Percentiles rank a stretch among this genome's conserved stretches.
phyloP scores from a whole-genome alignment of 2,797 vertebrate species.

The Clarias laeviceps region DNA sequence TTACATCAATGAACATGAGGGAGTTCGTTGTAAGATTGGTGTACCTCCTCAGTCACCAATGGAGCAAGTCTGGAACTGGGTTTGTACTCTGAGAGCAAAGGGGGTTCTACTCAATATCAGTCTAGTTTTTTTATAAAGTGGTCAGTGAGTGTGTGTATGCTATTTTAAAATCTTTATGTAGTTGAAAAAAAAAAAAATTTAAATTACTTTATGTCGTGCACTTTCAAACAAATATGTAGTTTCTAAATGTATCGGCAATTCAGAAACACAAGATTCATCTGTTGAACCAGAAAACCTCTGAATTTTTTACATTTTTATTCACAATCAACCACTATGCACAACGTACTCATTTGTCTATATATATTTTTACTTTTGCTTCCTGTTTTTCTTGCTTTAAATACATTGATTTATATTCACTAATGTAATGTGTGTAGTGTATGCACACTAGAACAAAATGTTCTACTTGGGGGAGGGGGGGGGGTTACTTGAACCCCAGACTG shows the following conservation, averaged over 20 bases:
- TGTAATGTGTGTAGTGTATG: background rate
- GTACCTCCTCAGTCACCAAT: background rate
- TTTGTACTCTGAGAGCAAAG: background rate
- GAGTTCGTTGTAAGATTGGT: background rate
- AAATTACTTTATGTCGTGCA: background rate
- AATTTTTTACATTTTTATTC: background rate
- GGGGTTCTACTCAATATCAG: background rate
- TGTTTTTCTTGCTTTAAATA: no score
- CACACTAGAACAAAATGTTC: constrained; percentile 37
- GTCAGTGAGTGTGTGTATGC: background rate
- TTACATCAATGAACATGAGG: background rate
- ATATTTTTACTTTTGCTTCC: no score
- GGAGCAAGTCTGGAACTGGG: background rate
- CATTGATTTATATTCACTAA: background rate
- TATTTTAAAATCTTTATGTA: background rate
- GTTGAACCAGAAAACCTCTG: background rate
- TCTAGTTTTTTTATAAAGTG: background rate
- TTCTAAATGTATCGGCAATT: background rate
- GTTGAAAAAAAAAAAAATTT: no score
- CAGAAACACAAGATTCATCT: background rate
- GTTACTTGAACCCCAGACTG: constrained; percentile 17
- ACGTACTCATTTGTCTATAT: background rate
- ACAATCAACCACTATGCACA: background rate
- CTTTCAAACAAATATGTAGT: background rate
- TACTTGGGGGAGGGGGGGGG: background rate